Conservation (phyloP, 2,113 vertebrate genomes). For the Sarotherodon lohbergeri region DNA sequence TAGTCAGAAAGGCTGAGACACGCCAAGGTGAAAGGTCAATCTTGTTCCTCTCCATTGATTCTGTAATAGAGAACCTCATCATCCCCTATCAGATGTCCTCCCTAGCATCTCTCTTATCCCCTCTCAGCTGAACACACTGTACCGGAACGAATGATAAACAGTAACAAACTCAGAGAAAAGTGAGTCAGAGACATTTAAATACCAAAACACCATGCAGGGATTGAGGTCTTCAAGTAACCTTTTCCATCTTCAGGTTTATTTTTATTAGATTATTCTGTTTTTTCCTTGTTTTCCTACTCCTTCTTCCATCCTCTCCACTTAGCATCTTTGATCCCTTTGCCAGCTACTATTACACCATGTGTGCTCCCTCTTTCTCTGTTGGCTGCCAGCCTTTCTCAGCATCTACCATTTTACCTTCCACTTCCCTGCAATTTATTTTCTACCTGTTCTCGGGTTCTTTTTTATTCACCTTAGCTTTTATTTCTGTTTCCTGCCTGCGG, state of each 20-base stretch:
- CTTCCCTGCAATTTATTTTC: neutral
- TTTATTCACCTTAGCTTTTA: neutral
- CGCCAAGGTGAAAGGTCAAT: conserved; percentile 17
- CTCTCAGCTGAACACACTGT: neutral
- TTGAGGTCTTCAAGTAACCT: neutral
- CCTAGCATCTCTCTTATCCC: neutral
- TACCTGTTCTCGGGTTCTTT: neutral
- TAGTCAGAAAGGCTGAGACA: neutral
- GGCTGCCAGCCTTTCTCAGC: neutral
- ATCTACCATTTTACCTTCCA: neutral
- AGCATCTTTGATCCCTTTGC: neutral
- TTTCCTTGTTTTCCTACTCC: neutral
- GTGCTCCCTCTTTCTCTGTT: neutral
- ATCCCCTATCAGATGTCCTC: neutral
- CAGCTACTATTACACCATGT: neutral
- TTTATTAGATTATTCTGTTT: neutral
- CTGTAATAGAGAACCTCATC: neutral
- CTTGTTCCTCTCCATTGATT: conserved; percentile 5
- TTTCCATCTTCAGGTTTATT: neutral
- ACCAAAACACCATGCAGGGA: neutral
- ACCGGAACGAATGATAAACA: neutral
- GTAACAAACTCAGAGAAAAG: neutral
- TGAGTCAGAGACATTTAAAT: neutral
- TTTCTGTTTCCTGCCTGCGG: neutral
- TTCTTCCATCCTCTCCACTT: neutral